A percentile compares a stretch with the other conserved stretches of the same genome.
Evolutionary conservation across 2,113 vertebrate species (phyloP).

Genomic region (Menura novaehollandiae): DNA sequence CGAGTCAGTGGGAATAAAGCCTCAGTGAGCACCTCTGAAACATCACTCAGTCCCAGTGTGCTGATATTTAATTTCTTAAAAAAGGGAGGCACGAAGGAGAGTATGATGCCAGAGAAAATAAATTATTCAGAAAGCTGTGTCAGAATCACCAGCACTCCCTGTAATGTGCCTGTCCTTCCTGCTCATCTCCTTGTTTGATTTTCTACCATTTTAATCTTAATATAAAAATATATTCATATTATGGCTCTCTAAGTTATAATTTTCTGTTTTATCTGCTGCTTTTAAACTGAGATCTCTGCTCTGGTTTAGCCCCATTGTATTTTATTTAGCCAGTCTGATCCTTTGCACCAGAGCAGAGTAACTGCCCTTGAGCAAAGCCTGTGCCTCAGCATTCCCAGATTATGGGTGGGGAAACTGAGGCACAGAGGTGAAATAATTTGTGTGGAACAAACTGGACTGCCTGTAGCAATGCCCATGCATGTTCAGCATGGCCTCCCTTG

Average conservation of each 20-base stretch:
- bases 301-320: background rate
- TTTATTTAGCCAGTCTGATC: background rate
- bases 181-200: background rate
- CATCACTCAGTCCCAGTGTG: background rate
- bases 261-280: background rate
- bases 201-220: background rate
- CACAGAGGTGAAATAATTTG: background rate
- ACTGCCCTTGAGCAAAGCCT: background rate
- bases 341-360: background rate
- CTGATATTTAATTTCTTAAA: background rate
- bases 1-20: background rate
- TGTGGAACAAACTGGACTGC: background rate
- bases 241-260: background rate
- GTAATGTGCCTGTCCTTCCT: background rate
- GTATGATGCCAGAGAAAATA: background rate
- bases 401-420: background rate
- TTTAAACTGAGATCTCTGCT: background rate
- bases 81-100: background rate
- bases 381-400: background rate
- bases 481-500: background rate
- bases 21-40: background rate
- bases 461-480: background rate
- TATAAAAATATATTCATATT: accelerated
- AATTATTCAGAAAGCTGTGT: background rate
- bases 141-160: background rate